A percentile compares a stretch with the other conserved stretches of the same genome.
These are phyloP conservation scores for Stenodema calcarata DNA, from an alignment of 2,888 invertebrate species.

Conservation along the genomic window DNA sequence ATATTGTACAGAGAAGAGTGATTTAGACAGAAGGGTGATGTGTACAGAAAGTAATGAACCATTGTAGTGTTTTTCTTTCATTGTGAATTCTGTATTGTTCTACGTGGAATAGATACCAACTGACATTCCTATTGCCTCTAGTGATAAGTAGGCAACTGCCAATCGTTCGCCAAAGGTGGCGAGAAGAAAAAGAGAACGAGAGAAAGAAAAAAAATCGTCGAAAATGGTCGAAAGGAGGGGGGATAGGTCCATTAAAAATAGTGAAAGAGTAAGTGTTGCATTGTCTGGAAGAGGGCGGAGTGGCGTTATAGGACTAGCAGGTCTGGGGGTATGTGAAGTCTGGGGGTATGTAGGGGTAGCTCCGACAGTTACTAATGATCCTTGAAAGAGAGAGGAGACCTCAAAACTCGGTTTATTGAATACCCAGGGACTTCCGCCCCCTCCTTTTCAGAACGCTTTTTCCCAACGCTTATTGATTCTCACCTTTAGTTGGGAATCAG, in stretches of 20 bases:
- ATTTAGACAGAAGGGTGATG: too few species aligned
- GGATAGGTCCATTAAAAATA: conserved; percentile 47
- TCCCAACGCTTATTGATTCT: conserved; percentile 33
- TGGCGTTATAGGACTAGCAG: background rate
- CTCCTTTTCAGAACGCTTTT: background rate
- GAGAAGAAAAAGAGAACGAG: too few species aligned
- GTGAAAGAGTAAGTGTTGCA: conserved; percentile 50
- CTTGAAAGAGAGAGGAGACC: conserved; percentile 56
- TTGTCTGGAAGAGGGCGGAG: conserved; percentile 37
- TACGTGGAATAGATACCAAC: background rate
- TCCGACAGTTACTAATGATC: conserved; percentile 45
- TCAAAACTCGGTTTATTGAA: conserved; percentile 58
- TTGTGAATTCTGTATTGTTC: background rate
- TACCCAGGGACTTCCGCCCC: conserved; percentile 28
- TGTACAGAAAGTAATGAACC: too few species aligned
- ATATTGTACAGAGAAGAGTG: too few species aligned
- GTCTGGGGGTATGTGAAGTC: conserved; percentile 22
- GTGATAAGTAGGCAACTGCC: conserved; percentile 5
- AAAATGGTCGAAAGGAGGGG: background rate
- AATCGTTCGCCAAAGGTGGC: background rate
- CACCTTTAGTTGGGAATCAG: conserved; percentile 33
- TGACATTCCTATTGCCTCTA: background rate
- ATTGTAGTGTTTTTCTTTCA: too few species aligned
- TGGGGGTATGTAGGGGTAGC: background rate
- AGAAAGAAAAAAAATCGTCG: background rate